Evolutionary conservation across 2,113 vertebrate species (phyloP).

Genomic region (Gallinago media): DNA sequence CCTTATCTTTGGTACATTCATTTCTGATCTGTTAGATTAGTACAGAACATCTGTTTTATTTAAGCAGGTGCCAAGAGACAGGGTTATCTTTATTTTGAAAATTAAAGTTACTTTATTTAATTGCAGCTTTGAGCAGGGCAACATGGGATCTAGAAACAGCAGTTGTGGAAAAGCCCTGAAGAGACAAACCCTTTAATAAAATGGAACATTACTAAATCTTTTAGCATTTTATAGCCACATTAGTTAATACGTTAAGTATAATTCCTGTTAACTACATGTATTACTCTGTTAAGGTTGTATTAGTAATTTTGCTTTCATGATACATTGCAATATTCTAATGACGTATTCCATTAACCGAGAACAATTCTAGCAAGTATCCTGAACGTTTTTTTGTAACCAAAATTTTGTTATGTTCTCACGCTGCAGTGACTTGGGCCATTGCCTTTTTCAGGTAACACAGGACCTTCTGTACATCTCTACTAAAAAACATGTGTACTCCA

Average conservation of each 20-base stretch:
- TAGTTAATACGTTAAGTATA: neutral
- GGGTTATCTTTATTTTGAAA: neutral
- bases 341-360: neutral
- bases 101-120: neutral
- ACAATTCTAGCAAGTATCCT: neutral
- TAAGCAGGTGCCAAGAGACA: slow-evolving; percentile 12
- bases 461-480: neutral
- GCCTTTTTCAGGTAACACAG: neutral
- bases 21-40: slow-evolving; percentile 7
- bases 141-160: neutral
- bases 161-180: neutral
- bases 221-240: neutral
- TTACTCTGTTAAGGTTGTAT: neutral
- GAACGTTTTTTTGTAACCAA: neutral
- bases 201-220: neutral
- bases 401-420: neutral
- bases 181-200: neutral
- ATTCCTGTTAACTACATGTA: neutral
- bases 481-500: neutral
- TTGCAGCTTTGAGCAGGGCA: neutral
- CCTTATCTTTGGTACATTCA: neutral
- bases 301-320: neutral
- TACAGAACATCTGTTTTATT: neutral
- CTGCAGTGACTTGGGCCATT: neutral
- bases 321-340: neutral